Base-by-base conservation (phyloP, 2,113 vertebrate species). In the Rhegmatorhina hoffmannsi region DNA sequence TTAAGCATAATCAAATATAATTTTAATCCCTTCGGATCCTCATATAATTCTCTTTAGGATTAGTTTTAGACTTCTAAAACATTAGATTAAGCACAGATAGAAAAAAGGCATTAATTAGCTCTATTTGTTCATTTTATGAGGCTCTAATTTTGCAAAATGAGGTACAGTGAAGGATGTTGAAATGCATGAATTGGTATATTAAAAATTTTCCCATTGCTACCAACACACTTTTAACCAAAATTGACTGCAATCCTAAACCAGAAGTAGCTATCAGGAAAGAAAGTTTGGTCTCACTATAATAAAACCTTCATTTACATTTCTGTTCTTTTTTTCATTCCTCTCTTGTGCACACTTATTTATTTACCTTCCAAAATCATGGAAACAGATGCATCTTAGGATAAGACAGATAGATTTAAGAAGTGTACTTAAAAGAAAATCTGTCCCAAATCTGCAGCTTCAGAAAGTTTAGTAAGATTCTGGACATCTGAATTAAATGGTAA, bases 31-130 rank as follows among this genome's bases (percentile, higher is more conserved):
- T 58, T 60, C 15, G 46, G 28, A 80, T 68, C 21, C n/a, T 67
- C 24, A 40, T 26, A 36, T 29, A 78, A 75, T 77, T 89, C 66
- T 73, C 70, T 75, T 92, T 21, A 90, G 76, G 31, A 67, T 86
- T 88, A 73, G 25, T 34, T 64, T 93, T 64, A 76, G 23, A 33
- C 49, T 77, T 92, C 52, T 36, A 40, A 85, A 83, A 49, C 33
- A 53, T 46, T 29, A 33, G 24, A 90, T 82, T 69, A 85, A 88
- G 17, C 16, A 31, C 6, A 78, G n/a, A 77, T 74, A 78, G 19
- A n/a, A 58, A 83, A 90, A 94, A 86, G n/a, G n/a, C 34, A 73
- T 90, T 93, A 88, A 89, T 66, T 90, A 89, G 10, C 53, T 79
- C 24, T 5, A 43, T 84, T 91, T 87, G 18, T 85, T 88, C 50